Conservation (phyloP, 2,797 vertebrate genomes). For the Echiichthys vipera region DNA sequence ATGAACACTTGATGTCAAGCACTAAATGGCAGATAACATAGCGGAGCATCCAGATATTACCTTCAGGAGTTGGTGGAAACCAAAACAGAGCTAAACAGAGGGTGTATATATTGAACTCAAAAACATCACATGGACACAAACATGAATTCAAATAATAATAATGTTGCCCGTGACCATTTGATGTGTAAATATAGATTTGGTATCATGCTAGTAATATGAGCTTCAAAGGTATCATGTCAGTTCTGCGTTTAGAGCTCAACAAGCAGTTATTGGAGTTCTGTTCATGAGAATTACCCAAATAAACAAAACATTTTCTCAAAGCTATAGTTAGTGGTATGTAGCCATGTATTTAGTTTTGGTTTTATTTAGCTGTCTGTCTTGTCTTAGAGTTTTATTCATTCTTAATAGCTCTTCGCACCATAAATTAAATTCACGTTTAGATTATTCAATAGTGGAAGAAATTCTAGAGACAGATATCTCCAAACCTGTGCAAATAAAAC, state of each 20-base stretch:
- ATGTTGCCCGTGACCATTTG: neutral
- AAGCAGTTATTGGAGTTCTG: neutral
- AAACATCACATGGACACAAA: neutral
- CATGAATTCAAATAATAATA: neutral
- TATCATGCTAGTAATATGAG: neutral
- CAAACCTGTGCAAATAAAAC: neutral
- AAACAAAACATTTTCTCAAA: neutral
- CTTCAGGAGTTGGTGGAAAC: neutral
- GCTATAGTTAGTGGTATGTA: neutral
- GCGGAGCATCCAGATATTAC: neutral
- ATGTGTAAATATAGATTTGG: neutral
- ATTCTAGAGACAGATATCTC: neutral
- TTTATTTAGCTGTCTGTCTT: neutral
- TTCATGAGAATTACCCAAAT: neutral
- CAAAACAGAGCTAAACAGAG: neutral
- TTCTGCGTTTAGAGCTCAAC: neutral
- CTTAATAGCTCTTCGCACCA: neutral
- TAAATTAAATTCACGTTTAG: neutral
- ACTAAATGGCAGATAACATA: neutral
- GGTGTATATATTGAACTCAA: neutral
- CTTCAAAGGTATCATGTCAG: neutral
- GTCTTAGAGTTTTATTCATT: neutral
- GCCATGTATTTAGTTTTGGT: neutral
- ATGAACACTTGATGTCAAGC: neutral
- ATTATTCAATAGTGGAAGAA: no score